These are phyloP conservation scores for Colistium nudipinnis DNA, from an alignment of 2,113 vertebrate genomes.

Conservation along the genomic window DNA sequence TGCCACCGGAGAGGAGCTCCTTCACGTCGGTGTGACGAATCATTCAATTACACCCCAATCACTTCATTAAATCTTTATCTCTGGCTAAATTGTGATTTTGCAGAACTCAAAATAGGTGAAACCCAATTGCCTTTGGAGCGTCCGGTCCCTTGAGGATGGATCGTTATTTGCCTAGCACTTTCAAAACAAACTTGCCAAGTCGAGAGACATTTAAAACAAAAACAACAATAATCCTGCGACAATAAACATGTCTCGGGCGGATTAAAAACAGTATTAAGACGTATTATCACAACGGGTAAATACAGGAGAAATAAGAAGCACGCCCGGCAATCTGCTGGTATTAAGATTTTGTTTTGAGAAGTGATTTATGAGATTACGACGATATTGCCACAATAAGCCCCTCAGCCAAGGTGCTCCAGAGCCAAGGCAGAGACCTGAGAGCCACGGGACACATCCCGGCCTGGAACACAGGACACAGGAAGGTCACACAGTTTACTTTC, in stretches of 20 bases:
- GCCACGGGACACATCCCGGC: conserved; percentile 49
- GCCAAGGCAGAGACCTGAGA: conserved; percentile 29
- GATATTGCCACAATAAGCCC: conserved; percentile 27
- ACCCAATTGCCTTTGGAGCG: not conserved
- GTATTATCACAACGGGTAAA: conserved; percentile 13
- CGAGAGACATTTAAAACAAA: conserved; percentile 1
- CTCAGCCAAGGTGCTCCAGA: conserved; percentile 47
- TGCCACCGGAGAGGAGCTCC: not conserved
- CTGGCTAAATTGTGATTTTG: not conserved
- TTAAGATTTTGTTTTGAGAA: conserved; percentile 23
- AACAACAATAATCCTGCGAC: not conserved
- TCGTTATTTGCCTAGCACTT: conserved; percentile 1
- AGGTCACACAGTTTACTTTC: conserved; percentile 76
- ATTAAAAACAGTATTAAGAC: conserved; percentile 8
- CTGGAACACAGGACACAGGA: conserved; percentile 63
- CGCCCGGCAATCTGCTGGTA: conserved; percentile 8
- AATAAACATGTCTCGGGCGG: conserved; percentile 4
- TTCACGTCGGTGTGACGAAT: not conserved
- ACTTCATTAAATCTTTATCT: not conserved
- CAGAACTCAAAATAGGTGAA: conserved; percentile 1
- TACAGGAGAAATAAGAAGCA: conserved; percentile 6
- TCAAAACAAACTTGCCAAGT: not conserved
- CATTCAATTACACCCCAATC: not conserved
- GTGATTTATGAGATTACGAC: conserved; percentile 54
- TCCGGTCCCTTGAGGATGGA: not conserved